phyloP scores from a whole-genome alignment of 2,113 vertebrate genomes.

The Phocoena phocoena region DNA sequence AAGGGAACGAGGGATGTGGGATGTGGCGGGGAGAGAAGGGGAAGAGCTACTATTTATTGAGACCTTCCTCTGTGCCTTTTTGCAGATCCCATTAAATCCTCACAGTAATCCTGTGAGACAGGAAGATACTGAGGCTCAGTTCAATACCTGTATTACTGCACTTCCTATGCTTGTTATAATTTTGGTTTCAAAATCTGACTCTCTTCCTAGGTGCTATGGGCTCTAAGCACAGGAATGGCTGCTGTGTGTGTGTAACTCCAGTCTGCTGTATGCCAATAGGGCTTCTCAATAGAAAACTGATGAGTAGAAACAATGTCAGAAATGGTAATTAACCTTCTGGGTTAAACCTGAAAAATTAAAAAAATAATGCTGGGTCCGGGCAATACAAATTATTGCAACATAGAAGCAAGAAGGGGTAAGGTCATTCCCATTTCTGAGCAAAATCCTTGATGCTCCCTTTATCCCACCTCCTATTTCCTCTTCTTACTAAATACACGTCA shows the following conservation, averaged over 20 bases:
- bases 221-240: not conserved
- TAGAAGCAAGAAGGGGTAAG: conserved; percentile 7
- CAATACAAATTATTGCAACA: not conserved
- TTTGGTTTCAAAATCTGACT: not conserved
- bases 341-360: not conserved
- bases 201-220: not conserved
- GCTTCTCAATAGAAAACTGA: not conserved
- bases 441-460: not conserved
- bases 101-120: not conserved
- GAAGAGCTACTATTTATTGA: not conserved
- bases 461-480: not conserved
- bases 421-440: not conserved
- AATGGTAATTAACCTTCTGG: not conserved
- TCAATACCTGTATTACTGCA: not conserved
- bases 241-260: not conserved
- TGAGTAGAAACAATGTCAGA: not conserved
- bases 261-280: not conserved
- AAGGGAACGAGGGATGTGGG: not conserved
- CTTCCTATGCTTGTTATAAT: not conserved
- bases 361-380: not conserved
- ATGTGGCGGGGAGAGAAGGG: not conserved
- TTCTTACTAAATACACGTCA: not conserved
- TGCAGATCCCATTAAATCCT: not conserved
- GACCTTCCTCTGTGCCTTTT: not conserved
- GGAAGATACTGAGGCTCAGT: not conserved